Percentiles rank a stretch among this genome's conserved stretches.
Evolutionary conservation across 1,140 invertebrate genomes (phyloP).

Genomic region (Diplogasteroides magnus): DNA sequence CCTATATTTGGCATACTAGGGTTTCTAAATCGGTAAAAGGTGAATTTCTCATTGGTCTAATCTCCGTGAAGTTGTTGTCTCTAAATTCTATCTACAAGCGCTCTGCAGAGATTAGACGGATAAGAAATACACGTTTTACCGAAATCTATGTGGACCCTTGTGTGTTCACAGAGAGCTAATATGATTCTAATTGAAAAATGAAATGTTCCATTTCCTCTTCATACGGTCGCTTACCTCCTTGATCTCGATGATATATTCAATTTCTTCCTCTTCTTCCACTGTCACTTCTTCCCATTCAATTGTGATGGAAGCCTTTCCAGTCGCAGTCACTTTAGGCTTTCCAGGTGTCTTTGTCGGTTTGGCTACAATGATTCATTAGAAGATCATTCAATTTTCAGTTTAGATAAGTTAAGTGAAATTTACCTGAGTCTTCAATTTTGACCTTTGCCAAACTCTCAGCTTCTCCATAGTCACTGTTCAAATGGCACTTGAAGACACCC

Average conservation of each 20-base stretch:
- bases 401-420: conserved; percentile 9
- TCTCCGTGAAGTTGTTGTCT: too few species aligned
- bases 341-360: conserved; percentile 10
- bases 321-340: conserved; percentile 13
- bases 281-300: conserved; percentile 16
- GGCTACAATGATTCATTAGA: conserved; percentile 5
- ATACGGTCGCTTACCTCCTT: conserved; percentile 13
- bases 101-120: too few species aligned
- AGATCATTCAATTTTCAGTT: too few species aligned
- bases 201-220: too few species aligned
- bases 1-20: background rate
- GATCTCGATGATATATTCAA: conserved; percentile 16
- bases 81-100: too few species aligned
- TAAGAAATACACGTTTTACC: too few species aligned
- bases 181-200: too few species aligned
- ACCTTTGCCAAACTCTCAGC: conserved; percentile 48
- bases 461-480: conserved; percentile 46
- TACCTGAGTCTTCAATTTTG: conserved; percentile 39
- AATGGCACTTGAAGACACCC: conserved; percentile 49
- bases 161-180: too few species aligned
- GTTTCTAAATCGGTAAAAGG: too few species aligned
- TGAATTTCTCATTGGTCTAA: too few species aligned
- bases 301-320: conserved; percentile 13
- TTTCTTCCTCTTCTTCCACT: conserved; percentile 14
- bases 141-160: too few species aligned